Evolutionary conservation across 2,888 invertebrate species (phyloP).

Genomic region (Drosophila paranaensis): DNA sequence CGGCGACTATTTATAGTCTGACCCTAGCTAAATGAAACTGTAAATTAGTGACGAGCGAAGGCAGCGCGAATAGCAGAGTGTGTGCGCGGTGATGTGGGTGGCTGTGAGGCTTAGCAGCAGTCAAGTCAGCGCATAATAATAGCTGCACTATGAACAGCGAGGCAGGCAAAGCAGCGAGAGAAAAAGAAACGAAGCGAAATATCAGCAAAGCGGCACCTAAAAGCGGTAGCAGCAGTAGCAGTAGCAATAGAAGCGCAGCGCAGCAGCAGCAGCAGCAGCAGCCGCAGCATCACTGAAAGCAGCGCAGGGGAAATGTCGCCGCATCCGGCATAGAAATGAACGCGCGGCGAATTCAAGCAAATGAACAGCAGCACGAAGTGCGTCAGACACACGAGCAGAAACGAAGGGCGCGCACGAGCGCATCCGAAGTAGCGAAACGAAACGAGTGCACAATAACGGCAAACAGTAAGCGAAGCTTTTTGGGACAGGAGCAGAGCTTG

Average conservation of each 20-base stretch:
- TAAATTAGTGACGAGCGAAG: slow-evolving; percentile 68
- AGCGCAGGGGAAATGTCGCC: slow-evolving; percentile 55
- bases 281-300: slow-evolving; percentile 19
- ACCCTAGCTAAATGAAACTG: slow-evolving; percentile 79
- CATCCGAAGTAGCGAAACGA: slow-evolving; percentile 33
- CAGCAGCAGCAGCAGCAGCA: slow-evolving; percentile 32
- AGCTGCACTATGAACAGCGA: slow-evolving; percentile 62
- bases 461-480: slow-evolving; percentile 60
- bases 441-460: slow-evolving; percentile 50
- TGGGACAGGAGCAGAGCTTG: slow-evolving; percentile 66
- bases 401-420: slow-evolving; percentile 34
- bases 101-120: slow-evolving; percentile 25
- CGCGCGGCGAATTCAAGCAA: slow-evolving; percentile 15
- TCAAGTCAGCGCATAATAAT: slow-evolving; percentile 76
- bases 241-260: slow-evolving; percentile 18
- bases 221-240: slow-evolving; percentile 41
- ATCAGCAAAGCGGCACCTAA: slow-evolving; percentile 65
- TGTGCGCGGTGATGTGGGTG: background rate
- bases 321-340: slow-evolving; percentile 46
- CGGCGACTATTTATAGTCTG: slow-evolving; percentile 80
- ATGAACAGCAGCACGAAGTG: slow-evolving; percentile 15
- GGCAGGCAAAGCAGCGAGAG: slow-evolving; percentile 23
- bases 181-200: slow-evolving; percentile 31
- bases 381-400: slow-evolving; percentile 14
- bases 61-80: background rate